Percentiles rank a stretch among this genome's conserved stretches.
phyloP scores from a whole-genome alignment of 2,888 invertebrate species.

The Clitarchus hookeri region DNA sequence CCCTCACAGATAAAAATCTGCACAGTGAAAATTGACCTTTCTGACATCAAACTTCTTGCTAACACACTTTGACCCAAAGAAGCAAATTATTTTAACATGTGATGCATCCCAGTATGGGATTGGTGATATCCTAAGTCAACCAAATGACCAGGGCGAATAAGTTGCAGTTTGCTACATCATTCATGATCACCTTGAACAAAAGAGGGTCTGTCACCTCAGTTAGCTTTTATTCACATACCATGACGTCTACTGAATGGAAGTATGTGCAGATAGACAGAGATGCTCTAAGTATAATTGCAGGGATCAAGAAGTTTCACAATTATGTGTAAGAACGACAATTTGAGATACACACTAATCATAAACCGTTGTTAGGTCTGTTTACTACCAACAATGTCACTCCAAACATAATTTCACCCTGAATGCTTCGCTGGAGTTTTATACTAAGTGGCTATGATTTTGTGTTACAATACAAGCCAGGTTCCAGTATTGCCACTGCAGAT shows the following conservation, averaged over 20 bases:
- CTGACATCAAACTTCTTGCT: neutral
- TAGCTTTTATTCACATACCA: neutral
- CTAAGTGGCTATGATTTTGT: neutral
- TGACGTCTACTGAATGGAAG: neutral
- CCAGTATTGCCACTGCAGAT: neutral
- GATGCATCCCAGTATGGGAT: neutral
- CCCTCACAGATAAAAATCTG: too few species aligned
- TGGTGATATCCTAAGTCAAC: neutral
- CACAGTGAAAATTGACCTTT: too few species aligned
- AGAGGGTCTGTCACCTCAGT: too few species aligned
- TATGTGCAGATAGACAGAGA: neutral
- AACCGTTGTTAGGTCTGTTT: neutral
- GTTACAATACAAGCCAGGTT: neutral
- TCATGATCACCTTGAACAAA: too few species aligned
- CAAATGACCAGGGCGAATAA: neutral
- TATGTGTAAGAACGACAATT: neutral
- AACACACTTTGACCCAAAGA: neutral
- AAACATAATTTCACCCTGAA: neutral
- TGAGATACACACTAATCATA: neutral
- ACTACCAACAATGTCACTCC: neutral
- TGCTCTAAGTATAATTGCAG: neutral
- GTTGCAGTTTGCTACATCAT: too few species aligned
- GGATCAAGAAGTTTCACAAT: neutral
- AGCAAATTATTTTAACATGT: neutral
- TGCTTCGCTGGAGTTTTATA: neutral